Evolutionary conservation across 2,888 invertebrate species (phyloP), one percentile per base, ranked within the genome.

Genomic region (Amblyjoppa fuscipennis): DNA sequence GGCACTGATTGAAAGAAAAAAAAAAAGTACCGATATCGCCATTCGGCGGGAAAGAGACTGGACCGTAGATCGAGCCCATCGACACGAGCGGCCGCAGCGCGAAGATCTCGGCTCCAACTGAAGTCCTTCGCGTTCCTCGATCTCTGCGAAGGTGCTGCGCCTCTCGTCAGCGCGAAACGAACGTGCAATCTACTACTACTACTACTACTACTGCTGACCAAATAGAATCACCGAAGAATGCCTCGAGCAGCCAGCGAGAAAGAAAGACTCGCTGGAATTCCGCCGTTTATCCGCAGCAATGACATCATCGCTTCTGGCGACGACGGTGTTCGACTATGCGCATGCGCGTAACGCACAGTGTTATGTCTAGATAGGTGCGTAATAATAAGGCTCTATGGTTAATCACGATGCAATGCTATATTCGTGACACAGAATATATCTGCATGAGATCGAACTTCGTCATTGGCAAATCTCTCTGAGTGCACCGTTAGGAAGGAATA

Each of bases 301-400:
- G 84, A 85, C 74, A 81, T 85, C 84, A 81, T 74, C 16, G 45
- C 49, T 25, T 31, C 71, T 70, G 78, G 75, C 81, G 78, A 78
- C 78, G 85, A 74, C 41, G 73, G 61, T 64, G 45, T 59, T 84
- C 31, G 73, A 77, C 53, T 78, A 84, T 84, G 84, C 77, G 85
- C 75, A 20, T 81, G 85, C 78, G 85, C 70, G 38, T 34, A 38
- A 38, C 20, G 9, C 11, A 70, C 51, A 64, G 38, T 75, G 51
- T 38, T 38, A 38, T 79, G 51, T 56, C 6, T 34, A 13, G 6
- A 64, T 74, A 49, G 61, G 61, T 76, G 69, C 69, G 51, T 70
- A 81, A 64, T 64, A 41, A 16, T 13, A 31, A 31, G 1, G 7
- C 34, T 34, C 31, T 4, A n/a, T 7, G 5, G 61, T 64, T n/a